Conservation (phyloP, 2,113 vertebrate species). For the Callithrix jacchus region DNA sequence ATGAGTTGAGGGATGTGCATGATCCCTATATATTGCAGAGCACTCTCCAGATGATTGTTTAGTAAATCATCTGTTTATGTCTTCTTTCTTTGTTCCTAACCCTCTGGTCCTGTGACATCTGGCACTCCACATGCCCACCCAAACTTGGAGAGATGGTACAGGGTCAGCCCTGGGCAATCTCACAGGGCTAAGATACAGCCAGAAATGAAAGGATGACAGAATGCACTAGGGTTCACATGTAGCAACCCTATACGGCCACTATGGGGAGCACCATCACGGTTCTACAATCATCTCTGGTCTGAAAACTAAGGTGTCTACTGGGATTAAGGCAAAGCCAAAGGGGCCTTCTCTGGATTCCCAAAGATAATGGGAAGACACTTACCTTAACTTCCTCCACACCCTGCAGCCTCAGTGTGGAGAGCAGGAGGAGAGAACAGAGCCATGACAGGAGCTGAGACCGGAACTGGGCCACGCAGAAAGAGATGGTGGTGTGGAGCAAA, state of each 20-base stretch:
- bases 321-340: too few relatives aligned
- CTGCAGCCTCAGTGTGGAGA: slow-evolving; percentile 89
- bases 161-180: background rate
- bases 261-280: background rate
- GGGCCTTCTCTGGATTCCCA: background rate
- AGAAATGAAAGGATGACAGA: background rate
- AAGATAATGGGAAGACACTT: background rate
- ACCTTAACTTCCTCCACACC: slow-evolving; percentile 92
- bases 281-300: too few relatives aligned
- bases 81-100: background rate
- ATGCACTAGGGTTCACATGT: background rate
- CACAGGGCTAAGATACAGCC: background rate
- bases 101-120: background rate
- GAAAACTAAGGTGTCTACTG: background rate
- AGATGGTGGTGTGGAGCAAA: slow-evolving; percentile 88
- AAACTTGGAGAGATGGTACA: background rate
- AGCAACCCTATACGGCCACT: background rate
- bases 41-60: background rate
- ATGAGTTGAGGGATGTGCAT: background rate
- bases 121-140: background rate
- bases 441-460: slow-evolving; percentile 87
- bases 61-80: background rate
- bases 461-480: slow-evolving; percentile 91
- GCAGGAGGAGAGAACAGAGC: slow-evolving; percentile 89
- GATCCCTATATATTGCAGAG: background rate